Base-by-base conservation (phyloP, 1,140 invertebrate species). In the Leptopilina clavipes region DNA sequence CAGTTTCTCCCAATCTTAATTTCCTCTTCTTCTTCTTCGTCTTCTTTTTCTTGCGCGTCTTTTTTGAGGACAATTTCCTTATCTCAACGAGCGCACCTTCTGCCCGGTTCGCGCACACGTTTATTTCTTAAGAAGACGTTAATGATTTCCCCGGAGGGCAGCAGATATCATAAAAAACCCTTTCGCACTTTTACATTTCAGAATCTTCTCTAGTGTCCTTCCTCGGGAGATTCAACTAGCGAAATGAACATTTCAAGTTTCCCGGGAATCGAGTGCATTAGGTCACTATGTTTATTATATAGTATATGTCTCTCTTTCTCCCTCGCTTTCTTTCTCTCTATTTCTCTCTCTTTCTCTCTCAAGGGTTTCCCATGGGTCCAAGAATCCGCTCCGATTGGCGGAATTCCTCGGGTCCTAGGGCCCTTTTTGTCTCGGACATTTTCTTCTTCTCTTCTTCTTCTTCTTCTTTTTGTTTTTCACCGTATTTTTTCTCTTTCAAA, bases 371-470 rank as follows among this genome's bases (percentile, higher is more conserved):
- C 56, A 11, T 22, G 22, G 19, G 25, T 59, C 72, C 73, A 22
- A n/a, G 73, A 52, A 40, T 54, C 72, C 40, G 37, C 74, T 72
- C 72, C 54, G 73, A 78, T 74, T 43, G 44, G 12, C 6, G 56
- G 71, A 79, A 75, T 75, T 44, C 8, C 56, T 59, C 22, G 56
- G 56, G 11, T 72, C 75, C 59, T 43, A 73, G 19, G 43, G n/a
- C 18, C 18, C 48, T 25, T 76, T 25, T 40, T 18, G 0, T 12
- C 31, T n/a, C 25, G 22, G 19, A 14, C 59, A 37, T 52, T 75
- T 22, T 31, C 19, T 12, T n/a, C n/a, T 65, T 12, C 14, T 2
- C 8, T 25, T 31, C 12, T 25, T 5, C 59, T 14, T n/a, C 14
- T 5, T n/a, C 1, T 45, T 25, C 18, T 17, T 17, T 17, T 31